Evolutionary conservation across 2,888 invertebrate genomes (phyloP).

Genomic region (Drosophila pegasa): DNA sequence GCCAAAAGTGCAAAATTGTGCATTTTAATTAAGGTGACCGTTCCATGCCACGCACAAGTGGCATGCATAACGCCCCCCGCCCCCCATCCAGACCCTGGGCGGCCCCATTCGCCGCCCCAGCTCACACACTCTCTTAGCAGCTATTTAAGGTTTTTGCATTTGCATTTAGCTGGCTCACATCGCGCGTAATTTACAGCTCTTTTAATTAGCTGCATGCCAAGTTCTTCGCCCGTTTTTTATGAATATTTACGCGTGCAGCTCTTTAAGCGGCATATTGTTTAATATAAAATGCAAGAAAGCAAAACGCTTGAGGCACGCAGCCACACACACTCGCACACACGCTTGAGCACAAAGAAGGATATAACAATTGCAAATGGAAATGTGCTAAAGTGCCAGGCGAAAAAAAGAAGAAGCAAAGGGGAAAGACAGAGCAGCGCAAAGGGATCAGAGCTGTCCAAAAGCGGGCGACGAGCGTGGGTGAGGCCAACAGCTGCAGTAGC

Average conservation of each 20-base stretch:
- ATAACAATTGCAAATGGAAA: slow-evolving; percentile 81
- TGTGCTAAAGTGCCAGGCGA: slow-evolving; percentile 73
- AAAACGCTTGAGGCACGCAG: slow-evolving; percentile 47
- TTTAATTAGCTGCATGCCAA: slow-evolving; percentile 76
- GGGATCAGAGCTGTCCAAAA: slow-evolving; percentile 39
- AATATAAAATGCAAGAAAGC: slow-evolving; percentile 50
- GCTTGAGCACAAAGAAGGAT: slow-evolving; percentile 67
- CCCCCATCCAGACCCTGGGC: no score
- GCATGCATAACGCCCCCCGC: slow-evolving; percentile 7
- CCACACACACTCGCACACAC: slow-evolving; percentile 13
- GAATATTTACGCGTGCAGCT: slow-evolving; percentile 66
- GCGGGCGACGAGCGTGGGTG: background rate
- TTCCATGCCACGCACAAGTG: slow-evolving; percentile 56
- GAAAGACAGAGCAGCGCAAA: slow-evolving; percentile 35
- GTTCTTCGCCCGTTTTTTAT: slow-evolving; percentile 48
- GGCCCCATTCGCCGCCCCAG: no score
- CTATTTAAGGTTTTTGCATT: slow-evolving; percentile 39
- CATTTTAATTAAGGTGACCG: slow-evolving; percentile 81
- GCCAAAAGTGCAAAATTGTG: slow-evolving; percentile 81
- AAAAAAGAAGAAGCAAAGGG: slow-evolving; percentile 29
- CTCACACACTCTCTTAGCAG: background rate
- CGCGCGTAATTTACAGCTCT: slow-evolving; percentile 75
- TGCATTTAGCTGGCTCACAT: slow-evolving; percentile 68
- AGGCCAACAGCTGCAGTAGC: slow-evolving; percentile 28
- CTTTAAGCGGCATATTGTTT: slow-evolving; percentile 71